Base-by-base conservation (phyloP, 2,888 invertebrate genomes). In the Dastarcus helophoroides region DNA sequence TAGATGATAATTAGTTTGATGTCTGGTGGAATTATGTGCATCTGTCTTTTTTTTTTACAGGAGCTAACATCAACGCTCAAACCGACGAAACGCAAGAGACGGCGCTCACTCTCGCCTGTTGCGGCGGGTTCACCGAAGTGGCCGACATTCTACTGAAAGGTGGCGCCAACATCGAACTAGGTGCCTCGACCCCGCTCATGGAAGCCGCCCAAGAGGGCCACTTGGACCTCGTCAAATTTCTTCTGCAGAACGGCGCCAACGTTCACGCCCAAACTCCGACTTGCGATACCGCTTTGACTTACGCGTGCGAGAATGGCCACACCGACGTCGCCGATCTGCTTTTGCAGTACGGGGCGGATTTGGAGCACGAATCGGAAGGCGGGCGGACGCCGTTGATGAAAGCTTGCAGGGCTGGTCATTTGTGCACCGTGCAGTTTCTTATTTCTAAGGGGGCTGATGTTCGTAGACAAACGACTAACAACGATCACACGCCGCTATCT, bases 21-120 rank as follows among this genome's bases (percentile, higher is more conserved):
- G n/a, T n/a, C n/a, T n/a, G n/a, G n/a, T n/a, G n/a, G n/a, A n/a
- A n/a, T n/a, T n/a, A n/a, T n/a, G n/a, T n/a, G n/a, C n/a, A n/a
- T n/a, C 15, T 16, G 17, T 32, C 23, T 19, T 24, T 32, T 37
- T 21, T 32, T 46, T 36, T 48, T 48, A 14, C 33, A 65, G 74
- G 84, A 46, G 97, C 95, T 27, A 84, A 91, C 55, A 93, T 98
- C 58, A 97, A 98, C 68, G 90, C 93, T 39, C 93, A 94, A 63
- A 97, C 97, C 2, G 97, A 97, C 60, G 97, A 98, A 62, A 95
- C 97, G 2, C 94, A 97, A 58, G 94, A 94, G 65, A 95, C 94
- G 1, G 91, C 94, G 2, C 64, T 94, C 14, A 93, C 93, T 7
- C 67, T 94, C 39, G 91, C 93, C 8, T 91, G 91, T 58, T 91